Percentiles rank a stretch among this genome's conserved stretches.
These are phyloP conservation scores for Nycticebus coucang DNA, from an alignment of 2,113 vertebrate genomes.

Conservation along the genomic window DNA sequence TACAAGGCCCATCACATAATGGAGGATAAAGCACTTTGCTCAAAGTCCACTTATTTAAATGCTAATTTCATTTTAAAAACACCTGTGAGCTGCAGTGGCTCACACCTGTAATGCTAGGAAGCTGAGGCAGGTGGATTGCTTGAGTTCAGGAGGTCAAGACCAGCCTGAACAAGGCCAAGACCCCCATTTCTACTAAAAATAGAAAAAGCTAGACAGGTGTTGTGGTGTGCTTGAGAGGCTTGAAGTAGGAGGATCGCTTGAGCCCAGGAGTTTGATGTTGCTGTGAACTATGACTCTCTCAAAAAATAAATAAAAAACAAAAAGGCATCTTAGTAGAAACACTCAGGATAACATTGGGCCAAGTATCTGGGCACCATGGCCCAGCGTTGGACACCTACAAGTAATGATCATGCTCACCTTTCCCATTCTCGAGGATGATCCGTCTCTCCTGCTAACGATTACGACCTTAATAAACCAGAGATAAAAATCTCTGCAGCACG, in stretches of 20 bases:
- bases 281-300: no score
- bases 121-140: no score
- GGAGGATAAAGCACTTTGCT: not conserved
- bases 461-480: slow-evolving; percentile 36
- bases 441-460: slow-evolving; percentile 31
- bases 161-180: no score
- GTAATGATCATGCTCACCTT: not conserved
- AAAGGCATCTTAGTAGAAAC: not conserved
- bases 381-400: not conserved
- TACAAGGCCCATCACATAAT: not conserved
- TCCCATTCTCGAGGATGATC: not conserved
- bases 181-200: no score
- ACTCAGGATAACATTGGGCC: not conserved
- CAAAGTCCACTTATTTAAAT: not conserved
- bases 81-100: not conserved
- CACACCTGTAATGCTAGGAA: no score
- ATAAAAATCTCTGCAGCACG: slow-evolving; percentile 61
- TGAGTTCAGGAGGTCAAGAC: no score
- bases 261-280: no score
- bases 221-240: no score
- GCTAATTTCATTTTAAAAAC: not conserved
- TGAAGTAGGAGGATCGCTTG: no score
- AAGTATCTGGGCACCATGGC: not conserved
- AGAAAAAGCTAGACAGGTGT: no score
- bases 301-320: no score